Conservation (phyloP, 1,140 invertebrate genomes). For the Drosophila azteca region DNA sequence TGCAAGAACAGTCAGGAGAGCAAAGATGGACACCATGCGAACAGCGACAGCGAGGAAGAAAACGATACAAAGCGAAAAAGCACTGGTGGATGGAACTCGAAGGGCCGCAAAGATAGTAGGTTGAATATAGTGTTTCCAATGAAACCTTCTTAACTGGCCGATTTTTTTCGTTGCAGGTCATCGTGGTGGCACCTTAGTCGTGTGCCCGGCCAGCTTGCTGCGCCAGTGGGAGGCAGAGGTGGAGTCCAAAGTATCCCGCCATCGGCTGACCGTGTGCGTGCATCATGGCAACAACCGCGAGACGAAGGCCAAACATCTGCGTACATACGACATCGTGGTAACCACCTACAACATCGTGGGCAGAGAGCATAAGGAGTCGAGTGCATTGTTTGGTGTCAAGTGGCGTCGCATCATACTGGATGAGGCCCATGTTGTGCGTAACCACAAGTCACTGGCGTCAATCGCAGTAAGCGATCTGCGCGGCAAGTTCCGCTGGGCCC, state of each 20-base stretch:
- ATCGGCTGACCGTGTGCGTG: constrained; percentile 87
- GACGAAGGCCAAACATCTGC: constrained; percentile 86
- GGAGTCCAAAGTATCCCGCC: constrained; percentile 86
- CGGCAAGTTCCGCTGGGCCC: constrained; percentile 89
- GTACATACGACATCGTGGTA: constrained; percentile 88
- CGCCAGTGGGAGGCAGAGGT: constrained; percentile 95
- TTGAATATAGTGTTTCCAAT: no score
- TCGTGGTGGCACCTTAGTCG: constrained; percentile 91
- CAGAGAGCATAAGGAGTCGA: constrained; percentile 84
- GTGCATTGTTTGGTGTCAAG: constrained; percentile 72
- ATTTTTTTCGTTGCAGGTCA: constrained; percentile 66
- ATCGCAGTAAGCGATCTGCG: constrained; percentile 88
- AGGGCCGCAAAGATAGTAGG: constrained; percentile 80
- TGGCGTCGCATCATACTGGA: constrained; percentile 96
- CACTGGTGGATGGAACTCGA: constrained; percentile 66
- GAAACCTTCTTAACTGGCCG: background rate
- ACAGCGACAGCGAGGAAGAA: constrained; percentile 69
- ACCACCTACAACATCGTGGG: constrained; percentile 90
- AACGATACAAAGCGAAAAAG: constrained; percentile 37
- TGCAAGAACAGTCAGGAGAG: constrained; percentile 67
- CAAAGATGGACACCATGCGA: constrained; percentile 13
- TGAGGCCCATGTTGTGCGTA: constrained; percentile 96
- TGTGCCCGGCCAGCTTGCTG: constrained; percentile 94
- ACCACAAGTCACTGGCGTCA: constrained; percentile 91
- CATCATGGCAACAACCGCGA: constrained; percentile 93